These are phyloP conservation scores for Hystrix cristata DNA, from an alignment of 2,113 vertebrate species.

Conservation along the genomic window DNA sequence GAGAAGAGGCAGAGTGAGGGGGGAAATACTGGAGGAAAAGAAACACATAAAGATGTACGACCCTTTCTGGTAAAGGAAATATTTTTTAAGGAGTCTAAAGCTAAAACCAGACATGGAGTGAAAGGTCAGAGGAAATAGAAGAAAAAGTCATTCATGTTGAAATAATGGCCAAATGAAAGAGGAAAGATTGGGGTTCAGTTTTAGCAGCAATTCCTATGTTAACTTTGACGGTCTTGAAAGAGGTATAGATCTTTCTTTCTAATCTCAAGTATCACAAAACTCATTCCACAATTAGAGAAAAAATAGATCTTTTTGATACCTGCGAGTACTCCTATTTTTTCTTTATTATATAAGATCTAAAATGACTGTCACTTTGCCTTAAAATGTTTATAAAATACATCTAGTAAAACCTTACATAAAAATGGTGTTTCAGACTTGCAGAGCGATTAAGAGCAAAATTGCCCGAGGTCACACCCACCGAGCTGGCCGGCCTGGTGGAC, in stretches of 20 bases:
- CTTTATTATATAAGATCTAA: neutral
- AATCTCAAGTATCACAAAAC: neutral
- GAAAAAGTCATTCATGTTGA: neutral
- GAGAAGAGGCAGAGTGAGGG: neutral
- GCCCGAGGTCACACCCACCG: accelerated
- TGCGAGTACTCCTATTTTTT: neutral
- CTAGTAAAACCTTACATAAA: neutral
- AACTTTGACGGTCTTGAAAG: neutral
- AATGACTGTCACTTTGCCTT: neutral
- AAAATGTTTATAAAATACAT: neutral
- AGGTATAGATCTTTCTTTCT: neutral
- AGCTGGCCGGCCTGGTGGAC: neutral
- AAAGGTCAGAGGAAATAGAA: neutral
- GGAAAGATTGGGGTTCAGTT: neutral
- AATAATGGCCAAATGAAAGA: neutral
- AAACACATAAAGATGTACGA: neutral
- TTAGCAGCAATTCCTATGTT: neutral
- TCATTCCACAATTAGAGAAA: neutral
- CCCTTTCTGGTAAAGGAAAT: neutral
- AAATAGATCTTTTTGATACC: neutral
- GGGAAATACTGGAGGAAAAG: neutral
- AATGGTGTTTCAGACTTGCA: slow-evolving; percentile 72
- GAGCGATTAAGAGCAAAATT: slow-evolving; percentile 46
- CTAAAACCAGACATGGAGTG: neutral
- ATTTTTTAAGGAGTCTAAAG: neutral